phyloP scores from a whole-genome alignment of 2,797 vertebrate species.

The Craterocephalus amniculus region DNA sequence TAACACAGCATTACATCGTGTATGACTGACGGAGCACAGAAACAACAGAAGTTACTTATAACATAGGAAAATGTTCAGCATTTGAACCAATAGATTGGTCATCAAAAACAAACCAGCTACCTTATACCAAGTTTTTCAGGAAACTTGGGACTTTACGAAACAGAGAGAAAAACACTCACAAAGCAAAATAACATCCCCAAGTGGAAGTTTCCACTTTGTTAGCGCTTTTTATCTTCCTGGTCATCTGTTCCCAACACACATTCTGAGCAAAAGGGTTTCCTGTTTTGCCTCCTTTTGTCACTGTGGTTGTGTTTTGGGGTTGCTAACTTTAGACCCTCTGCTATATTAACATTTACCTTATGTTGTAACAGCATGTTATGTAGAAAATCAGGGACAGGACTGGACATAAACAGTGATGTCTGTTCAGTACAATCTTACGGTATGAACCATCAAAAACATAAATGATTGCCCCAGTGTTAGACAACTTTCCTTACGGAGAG shows the following conservation, averaged over 20 bases:
- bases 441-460: constrained; percentile 3
- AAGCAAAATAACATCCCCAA: constrained; percentile 86
- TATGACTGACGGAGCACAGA: constrained; percentile 70
- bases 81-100: constrained; percentile 30
- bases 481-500: background rate
- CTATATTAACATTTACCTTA: constrained; percentile 31
- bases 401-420: background rate
- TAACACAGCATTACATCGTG: constrained; percentile 73
- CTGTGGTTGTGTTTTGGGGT: constrained; percentile 79
- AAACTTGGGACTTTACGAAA: constrained; percentile 86
- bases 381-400: constrained; percentile 4
- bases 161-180: constrained; percentile 77
- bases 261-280: constrained; percentile 93
- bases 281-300: constrained; percentile 97
- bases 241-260: constrained; percentile 96
- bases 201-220: constrained; percentile 98
- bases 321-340: constrained; percentile 72
- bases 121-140: constrained; percentile 87
- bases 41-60: constrained; percentile 42
- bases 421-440: constrained; percentile 5
- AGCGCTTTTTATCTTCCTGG: constrained; percentile 94
- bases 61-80: constrained; percentile 47
- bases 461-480: constrained; percentile 9
- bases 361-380: constrained; percentile 5
- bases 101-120: constrained; percentile 55